Percentiles rank a stretch among this genome's conserved stretches.
Conservation (phyloP, 2,888 invertebrate species). For the Schizaphis graminum region DNA sequence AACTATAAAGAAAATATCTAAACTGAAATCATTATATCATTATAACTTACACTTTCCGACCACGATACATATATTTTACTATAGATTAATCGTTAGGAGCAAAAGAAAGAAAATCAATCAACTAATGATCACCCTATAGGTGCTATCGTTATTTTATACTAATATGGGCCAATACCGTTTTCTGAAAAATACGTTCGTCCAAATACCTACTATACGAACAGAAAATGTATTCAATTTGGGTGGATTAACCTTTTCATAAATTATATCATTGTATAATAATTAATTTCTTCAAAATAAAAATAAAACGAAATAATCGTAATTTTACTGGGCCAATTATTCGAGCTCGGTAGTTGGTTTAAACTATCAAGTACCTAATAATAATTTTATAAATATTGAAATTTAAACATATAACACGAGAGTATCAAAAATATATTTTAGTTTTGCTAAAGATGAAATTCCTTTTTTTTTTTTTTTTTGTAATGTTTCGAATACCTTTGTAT, state of each 20-base stretch:
- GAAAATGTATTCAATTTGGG: not conserved
- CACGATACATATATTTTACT: not conserved
- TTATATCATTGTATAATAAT: not conserved
- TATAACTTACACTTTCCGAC: not conserved
- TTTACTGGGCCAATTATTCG: not conserved
- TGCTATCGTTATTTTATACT: not conserved
- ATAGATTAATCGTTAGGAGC: not conserved
- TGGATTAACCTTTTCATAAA: not conserved
- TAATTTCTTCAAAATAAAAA: not conserved
- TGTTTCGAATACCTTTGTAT: not conserved
- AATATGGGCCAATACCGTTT: not conserved
- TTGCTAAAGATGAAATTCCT: not conserved
- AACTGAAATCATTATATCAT: not conserved
- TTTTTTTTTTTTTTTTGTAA: not conserved
- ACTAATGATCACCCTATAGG: not conserved
- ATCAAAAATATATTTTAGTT: no score
- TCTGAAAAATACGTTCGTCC: not conserved
- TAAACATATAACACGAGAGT: not conserved
- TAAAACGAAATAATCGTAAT: not conserved
- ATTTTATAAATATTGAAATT: not conserved
- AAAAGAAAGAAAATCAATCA: not conserved
- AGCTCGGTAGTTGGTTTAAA: not conserved
- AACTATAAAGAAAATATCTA: not conserved
- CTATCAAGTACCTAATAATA: not conserved
- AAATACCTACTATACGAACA: not conserved